Conservation (phyloP, 2,797 vertebrate species). For the Molossus alvarezi region DNA sequence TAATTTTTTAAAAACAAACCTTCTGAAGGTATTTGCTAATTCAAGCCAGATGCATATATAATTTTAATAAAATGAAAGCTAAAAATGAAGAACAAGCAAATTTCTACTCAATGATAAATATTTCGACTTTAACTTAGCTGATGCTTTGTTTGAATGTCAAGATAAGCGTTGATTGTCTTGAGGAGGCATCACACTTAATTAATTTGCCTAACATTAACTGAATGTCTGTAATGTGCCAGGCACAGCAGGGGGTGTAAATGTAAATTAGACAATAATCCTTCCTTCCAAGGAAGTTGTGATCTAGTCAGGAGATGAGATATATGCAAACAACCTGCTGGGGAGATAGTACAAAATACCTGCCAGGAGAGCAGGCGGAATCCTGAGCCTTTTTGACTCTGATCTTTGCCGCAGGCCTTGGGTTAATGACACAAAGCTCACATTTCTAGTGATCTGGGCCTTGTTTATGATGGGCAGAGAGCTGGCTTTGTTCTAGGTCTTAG, state of each 20-base stretch:
- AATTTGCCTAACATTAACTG: slow-evolving; percentile 77
- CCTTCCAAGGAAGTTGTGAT: slow-evolving; percentile 64
- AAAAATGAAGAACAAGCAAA: slow-evolving; percentile 65
- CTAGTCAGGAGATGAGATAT: slow-evolving; percentile 70
- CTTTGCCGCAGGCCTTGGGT: neutral
- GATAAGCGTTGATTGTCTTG: slow-evolving; percentile 76
- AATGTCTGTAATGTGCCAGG: slow-evolving; percentile 59
- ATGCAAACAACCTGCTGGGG: slow-evolving; percentile 40
- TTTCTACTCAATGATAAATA: slow-evolving; percentile 64
- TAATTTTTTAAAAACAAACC: neutral
- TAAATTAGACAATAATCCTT: slow-evolving; percentile 75
- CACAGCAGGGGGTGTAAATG: slow-evolving; percentile 69
- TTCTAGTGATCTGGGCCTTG: neutral
- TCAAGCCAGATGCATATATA: slow-evolving; percentile 38
- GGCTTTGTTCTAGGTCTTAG: neutral
- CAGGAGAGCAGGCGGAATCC: neutral
- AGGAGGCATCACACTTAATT: slow-evolving; percentile 73
- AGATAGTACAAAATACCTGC: neutral
- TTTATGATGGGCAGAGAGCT: slow-evolving; percentile 29
- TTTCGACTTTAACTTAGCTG: slow-evolving; percentile 72
- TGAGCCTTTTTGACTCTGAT: neutral
- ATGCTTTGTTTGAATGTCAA: slow-evolving; percentile 74
- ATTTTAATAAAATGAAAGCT: slow-evolving; percentile 70
- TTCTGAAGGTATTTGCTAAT: slow-evolving; percentile 59
- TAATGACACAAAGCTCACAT: neutral